Conservation (phyloP, 1,140 invertebrate genomes). For the Bradysia coprophila region DNA sequence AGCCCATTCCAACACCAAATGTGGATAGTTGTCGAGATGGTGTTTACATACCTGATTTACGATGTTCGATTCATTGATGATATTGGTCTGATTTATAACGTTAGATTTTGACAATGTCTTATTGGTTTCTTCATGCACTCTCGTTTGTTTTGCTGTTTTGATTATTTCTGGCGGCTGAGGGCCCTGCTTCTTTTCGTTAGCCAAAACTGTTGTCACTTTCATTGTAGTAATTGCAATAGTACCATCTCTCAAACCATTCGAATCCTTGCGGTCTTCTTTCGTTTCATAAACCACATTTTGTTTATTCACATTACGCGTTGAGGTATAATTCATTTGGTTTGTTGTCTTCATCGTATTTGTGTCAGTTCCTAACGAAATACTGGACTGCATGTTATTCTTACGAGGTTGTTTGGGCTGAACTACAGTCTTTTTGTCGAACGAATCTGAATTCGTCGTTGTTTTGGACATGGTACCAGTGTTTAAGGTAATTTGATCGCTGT, state of each 20-base stretch:
- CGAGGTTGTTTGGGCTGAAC: conserved; percentile 6
- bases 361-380: conserved; percentile 39
- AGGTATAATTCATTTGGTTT: conserved; percentile 38
- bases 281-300: conserved; percentile 17
- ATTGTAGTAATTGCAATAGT: conserved; percentile 29
- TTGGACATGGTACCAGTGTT: not conserved
- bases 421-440: not conserved
- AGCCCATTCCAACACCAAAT: no score
- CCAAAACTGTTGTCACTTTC: conserved; percentile 25
- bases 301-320: conserved; percentile 27
- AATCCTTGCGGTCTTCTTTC: conserved; percentile 17
- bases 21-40: no score
- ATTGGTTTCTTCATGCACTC: not conserved
- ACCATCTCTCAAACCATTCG: conserved; percentile 30
- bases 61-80: not conserved
- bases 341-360: conserved; percentile 29
- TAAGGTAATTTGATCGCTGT: conserved; percentile 23
- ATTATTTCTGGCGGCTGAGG: not conserved
- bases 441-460: conserved; percentile 1
- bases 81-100: conserved; percentile 2
- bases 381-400: conserved; percentile 38
- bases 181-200: conserved; percentile 16
- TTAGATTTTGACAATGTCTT: not conserved
- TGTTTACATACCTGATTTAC: not conserved
- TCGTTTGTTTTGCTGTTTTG: not conserved